Percentiles rank a stretch among this genome's conserved stretches.
Evolutionary conservation across 1,140 invertebrate genomes (phyloP).

Genomic region (Eriosoma lanigerum): DNA sequence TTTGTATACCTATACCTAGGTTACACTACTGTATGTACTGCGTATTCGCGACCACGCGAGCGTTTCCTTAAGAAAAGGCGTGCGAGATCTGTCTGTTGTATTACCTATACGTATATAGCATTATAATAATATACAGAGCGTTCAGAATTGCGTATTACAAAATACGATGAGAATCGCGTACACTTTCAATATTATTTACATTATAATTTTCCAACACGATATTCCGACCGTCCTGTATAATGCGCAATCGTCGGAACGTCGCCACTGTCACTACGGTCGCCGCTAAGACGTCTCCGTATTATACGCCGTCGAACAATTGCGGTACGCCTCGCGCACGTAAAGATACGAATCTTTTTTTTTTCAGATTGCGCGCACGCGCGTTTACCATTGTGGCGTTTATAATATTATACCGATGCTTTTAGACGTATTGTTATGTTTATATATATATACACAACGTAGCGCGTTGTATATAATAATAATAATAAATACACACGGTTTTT

Average conservation of each 20-base stretch:
- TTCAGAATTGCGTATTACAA: no score
- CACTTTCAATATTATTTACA: no score
- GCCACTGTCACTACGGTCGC: not conserved
- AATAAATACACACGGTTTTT: conserved; percentile 8
- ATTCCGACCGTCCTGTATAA: no score
- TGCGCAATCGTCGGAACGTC: not conserved
- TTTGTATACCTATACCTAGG: no score
- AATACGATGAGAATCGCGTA: no score
- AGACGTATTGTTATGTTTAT: conserved; percentile 28
- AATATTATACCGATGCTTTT: not conserved
- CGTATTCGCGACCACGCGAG: no score
- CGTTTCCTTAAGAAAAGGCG: no score
- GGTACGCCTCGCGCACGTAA: not conserved
- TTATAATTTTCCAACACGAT: no score
- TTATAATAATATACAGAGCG: no score
- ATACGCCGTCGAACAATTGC: not conserved
- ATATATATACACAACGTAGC: not conserved
- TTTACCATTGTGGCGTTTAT: conserved; percentile 8
- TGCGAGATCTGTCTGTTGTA: no score
- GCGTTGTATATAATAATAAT: not conserved
- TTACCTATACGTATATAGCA: no score
- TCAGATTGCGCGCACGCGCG: not conserved
- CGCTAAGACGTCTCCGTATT: not conserved
- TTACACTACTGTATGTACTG: no score
- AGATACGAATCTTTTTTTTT: not conserved